Percentiles rank a stretch among this genome's conserved stretches.
Evolutionary conservation across 2,888 invertebrate genomes (phyloP).

Genomic region (Stegophylla sp.): DNA sequence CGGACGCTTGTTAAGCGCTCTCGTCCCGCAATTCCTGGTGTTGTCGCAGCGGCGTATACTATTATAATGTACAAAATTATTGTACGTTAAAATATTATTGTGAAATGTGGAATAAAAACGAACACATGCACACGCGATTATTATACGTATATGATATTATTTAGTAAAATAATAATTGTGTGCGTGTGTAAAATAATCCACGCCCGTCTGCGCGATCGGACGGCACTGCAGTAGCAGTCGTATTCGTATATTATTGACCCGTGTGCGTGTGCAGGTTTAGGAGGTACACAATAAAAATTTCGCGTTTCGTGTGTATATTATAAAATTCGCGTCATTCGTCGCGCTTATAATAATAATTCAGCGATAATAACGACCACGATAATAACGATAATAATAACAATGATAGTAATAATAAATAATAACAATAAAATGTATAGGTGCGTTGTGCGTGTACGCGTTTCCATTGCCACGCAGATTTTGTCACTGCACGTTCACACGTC

Average conservation of each 20-base stretch:
- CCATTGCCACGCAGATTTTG: constrained; percentile 5
- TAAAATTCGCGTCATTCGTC: neutral
- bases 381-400: neutral
- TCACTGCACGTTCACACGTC: constrained; percentile 33
- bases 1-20: constrained; percentile 48
- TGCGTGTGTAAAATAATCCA: neutral
- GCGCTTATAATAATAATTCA: neutral
- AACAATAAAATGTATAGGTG: too few relatives aligned
- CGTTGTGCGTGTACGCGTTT: neutral
- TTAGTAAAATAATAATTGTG: constrained; percentile 6
- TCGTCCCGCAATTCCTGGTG: neutral
- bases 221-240: neutral
- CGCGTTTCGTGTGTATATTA: neutral
- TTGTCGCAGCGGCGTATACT: too few relatives aligned
- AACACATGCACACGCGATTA: neutral
- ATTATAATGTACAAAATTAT: too few relatives aligned
- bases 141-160: too few relatives aligned
- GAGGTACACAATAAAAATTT: neutral
- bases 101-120: neutral
- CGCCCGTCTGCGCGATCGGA: neutral
- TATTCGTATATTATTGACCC: neutral
- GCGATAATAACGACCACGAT: neutral
- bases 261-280: neutral
- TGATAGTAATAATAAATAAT: neutral
- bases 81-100: too few relatives aligned